These are phyloP conservation scores for Dufourea novaeangliae DNA, from an alignment of 1,140 invertebrate species.

Conservation along the genomic window DNA sequence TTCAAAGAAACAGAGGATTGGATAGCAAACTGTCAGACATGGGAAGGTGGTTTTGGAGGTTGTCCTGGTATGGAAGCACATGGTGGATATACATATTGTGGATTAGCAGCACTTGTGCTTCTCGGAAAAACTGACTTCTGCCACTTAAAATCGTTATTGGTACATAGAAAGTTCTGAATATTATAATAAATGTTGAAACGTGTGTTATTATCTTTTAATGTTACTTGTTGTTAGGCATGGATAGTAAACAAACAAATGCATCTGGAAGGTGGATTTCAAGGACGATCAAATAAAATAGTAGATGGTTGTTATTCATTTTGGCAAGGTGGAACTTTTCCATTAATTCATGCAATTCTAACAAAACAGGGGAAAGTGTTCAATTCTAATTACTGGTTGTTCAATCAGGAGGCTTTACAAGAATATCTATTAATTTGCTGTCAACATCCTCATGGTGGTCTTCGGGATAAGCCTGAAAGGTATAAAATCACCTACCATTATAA, in stretches of 20 bases:
- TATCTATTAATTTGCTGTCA: constrained; percentile 98
- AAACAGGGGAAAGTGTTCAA: constrained; percentile 77
- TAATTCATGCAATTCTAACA: constrained; percentile 85
- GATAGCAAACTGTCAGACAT: constrained; percentile 97
- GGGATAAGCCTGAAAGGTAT: constrained; percentile 98
- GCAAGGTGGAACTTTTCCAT: constrained; percentile 95
- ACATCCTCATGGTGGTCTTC: constrained; percentile 92
- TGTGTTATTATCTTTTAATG: not conserved
- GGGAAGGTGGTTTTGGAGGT: constrained; percentile 98
- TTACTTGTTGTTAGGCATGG: constrained; percentile 86
- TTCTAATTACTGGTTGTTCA: constrained; percentile 86
- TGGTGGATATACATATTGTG: constrained; percentile 99
- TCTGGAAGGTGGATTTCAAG: constrained; percentile 96
- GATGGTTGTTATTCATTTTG: constrained; percentile 99
- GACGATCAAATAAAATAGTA: constrained; percentile 98
- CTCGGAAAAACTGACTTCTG: constrained; percentile 91
- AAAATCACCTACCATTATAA: constrained; percentile 64
- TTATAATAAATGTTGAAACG: not conserved
- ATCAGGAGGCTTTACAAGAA: constrained; percentile 94
- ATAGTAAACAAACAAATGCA: constrained; percentile 93
- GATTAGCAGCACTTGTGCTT: constrained; percentile 92
- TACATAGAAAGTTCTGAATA: constrained; percentile 65
- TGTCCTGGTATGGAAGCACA: constrained; percentile 98
- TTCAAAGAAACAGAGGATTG: constrained; percentile 94
- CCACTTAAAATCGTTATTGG: constrained; percentile 89